Evolutionary conservation across 2,888 invertebrate genomes (phyloP), one percentile per base, ranked within the genome.

Genomic region (Drosophila nigricruria): DNA sequence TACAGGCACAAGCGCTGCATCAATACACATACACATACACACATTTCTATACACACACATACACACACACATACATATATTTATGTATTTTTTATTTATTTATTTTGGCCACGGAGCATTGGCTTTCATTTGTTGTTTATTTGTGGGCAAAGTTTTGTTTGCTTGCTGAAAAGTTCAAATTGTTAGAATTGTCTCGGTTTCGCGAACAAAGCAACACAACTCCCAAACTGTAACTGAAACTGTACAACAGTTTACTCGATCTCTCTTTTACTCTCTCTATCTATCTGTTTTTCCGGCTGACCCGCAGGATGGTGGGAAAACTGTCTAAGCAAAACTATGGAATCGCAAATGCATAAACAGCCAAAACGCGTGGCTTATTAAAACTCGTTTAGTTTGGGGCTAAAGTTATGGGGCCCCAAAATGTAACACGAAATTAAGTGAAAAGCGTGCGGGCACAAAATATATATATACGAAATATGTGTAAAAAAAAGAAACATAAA

Each of bases 401-500:
- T 30, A 45, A 54, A 50, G 52, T 63, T 64, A 52, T 45, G 52
- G 34, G 32, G 57, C 40, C 40, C 40, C 47, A 20, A 72, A 62
- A 75, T 72, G 70, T 75, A 69, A 73, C 58, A 81, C 57, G 66
- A 68, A 70, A 65, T 78, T 75, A 65, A 83, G 70, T 77, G 69
- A 77, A 75, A 83, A 72, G 68, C 68, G 84, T 73, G 79, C 79
- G 77, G 79, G 77, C 43, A 36, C 68, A 72, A 76, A 73, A 69
- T 77, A 73, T 81, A 73, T 81, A 84, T 69, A 77, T 57, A 77
- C 60, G 40, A 62, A 58, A 77, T 65, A 73, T 69, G 72, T 72
- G 72, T 70, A 30, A 61, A 42, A 45, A 57, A 20, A 40, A 45
- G 9, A 16, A 30, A 16, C 18, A 56, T 40, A 47, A 61, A 40